Evolutionary conservation across 2,888 invertebrate genomes (phyloP).

Genomic region (Ormyrus thymus): DNA sequence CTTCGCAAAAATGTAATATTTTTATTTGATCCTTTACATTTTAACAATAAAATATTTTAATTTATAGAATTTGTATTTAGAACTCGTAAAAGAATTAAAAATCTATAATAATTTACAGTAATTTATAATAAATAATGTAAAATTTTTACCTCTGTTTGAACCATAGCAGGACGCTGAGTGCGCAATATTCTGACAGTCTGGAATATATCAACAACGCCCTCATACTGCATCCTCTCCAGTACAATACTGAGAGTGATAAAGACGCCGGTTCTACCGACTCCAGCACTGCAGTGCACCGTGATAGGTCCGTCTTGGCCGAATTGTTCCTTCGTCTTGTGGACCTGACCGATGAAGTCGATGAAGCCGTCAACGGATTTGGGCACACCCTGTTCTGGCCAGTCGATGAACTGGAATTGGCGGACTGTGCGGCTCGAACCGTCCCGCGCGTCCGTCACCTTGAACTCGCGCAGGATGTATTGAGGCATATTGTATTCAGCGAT

Average conservation of each 20-base stretch:
- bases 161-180: conserved; percentile 99
- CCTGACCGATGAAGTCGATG: conserved; percentile 99
- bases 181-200: conserved; percentile 98
- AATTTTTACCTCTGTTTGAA: conserved; percentile 94
- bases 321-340: conserved; percentile 99
- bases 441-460: conserved; percentile 98
- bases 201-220: conserved; percentile 99
- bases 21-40: too few relatives aligned
- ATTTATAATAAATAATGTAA: background rate
- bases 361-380: conserved; percentile 99
- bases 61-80: too few relatives aligned
- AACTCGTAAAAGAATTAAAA: too few relatives aligned
- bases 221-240: conserved; percentile 98
- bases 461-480: conserved; percentile 98
- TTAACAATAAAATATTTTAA: too few relatives aligned
- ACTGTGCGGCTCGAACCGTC: conserved; percentile 97
- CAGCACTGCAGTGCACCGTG: conserved; percentile 96
- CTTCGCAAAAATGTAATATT: too few relatives aligned
- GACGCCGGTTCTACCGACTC: conserved; percentile 98
- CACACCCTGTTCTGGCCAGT: conserved; percentile 97
- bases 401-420: conserved; percentile 96
- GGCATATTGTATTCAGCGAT: conserved; percentile 99
- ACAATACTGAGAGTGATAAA: conserved; percentile 99
- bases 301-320: conserved; percentile 99
- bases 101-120: background rate